A percentile compares a stretch with the other conserved stretches of the same genome.
Evolutionary conservation across 2,113 vertebrate species (phyloP).

Genomic region (Paramormyrops kingsleyae): DNA sequence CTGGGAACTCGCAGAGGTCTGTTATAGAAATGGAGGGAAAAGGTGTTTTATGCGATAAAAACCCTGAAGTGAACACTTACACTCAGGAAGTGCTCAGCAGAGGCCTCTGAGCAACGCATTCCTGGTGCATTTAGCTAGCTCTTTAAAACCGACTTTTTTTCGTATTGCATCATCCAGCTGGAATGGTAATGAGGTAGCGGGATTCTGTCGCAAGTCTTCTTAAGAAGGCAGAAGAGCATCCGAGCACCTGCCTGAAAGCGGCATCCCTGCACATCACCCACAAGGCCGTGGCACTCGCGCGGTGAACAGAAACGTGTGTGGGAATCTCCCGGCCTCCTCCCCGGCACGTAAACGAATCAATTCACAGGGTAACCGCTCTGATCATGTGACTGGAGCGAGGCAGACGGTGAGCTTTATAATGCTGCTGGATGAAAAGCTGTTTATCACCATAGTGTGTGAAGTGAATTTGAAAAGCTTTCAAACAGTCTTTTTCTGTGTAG

Average conservation of each 20-base stretch:
- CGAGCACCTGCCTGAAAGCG: not conserved
- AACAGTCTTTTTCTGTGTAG: not conserved
- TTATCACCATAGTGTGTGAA: not conserved
- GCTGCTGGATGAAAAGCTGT: not conserved
- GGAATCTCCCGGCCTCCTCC: not conserved
- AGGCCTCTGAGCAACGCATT: not conserved
- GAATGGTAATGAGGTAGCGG: not conserved
- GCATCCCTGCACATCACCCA: conserved; percentile 1
- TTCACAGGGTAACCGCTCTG: not conserved
- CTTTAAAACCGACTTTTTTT: not conserved
- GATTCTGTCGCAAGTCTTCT: not conserved
- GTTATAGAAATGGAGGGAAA: not conserved
- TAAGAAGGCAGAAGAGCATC: not conserved
- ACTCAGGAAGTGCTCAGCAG: not conserved
- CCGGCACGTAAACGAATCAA: not conserved
- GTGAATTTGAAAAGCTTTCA: not conserved
- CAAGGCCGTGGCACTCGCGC: not conserved
- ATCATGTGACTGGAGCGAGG: not conserved
- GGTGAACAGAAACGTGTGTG: not conserved
- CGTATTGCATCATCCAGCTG: not conserved
- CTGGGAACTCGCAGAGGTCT: not conserved
- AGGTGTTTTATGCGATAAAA: not conserved
- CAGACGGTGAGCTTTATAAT: not conserved
- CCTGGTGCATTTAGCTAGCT: not conserved
- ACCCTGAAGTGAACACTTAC: not conserved